Percentiles rank a stretch among this genome's conserved stretches.
These are phyloP conservation scores for Thinocorus orbignyianus DNA, from an alignment of 2,113 vertebrate species.

Conservation along the genomic window DNA sequence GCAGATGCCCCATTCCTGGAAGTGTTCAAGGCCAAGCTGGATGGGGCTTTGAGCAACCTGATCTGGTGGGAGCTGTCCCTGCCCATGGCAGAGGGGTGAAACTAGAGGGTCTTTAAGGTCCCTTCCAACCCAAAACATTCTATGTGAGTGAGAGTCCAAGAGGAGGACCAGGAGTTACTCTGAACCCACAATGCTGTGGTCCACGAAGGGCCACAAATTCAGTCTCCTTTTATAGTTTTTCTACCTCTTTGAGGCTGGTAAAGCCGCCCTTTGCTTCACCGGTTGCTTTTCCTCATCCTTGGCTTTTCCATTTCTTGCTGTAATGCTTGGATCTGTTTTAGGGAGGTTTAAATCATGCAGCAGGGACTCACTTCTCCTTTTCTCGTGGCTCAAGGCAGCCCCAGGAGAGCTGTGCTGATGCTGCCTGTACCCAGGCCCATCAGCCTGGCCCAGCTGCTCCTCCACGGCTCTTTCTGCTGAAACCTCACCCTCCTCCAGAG, in stretches of 20 bases:
- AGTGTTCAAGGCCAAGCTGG: background rate
- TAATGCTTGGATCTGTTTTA: background rate
- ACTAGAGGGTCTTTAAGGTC: background rate
- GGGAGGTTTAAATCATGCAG: background rate
- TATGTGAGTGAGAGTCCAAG: background rate
- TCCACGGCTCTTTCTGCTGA: background rate
- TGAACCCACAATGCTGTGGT: background rate
- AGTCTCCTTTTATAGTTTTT: background rate
- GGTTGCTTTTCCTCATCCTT: background rate
- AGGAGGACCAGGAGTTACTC: background rate
- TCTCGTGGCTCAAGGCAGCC: background rate
- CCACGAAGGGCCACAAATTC: background rate
- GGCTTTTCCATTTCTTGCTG: background rate
- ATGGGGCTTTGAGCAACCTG: background rate
- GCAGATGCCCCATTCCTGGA: background rate
- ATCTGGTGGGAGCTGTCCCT: background rate
- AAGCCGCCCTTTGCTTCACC: background rate
- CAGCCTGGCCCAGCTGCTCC: rapidly evolving
- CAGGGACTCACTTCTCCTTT: background rate
- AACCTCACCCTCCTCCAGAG: background rate
- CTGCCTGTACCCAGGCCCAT: background rate
- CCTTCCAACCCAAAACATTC: background rate
- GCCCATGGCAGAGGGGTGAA: background rate
- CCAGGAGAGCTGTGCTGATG: background rate
- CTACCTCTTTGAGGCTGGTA: background rate